Conservation (phyloP, 2,797 vertebrate genomes). For the Clamator glandarius region DNA sequence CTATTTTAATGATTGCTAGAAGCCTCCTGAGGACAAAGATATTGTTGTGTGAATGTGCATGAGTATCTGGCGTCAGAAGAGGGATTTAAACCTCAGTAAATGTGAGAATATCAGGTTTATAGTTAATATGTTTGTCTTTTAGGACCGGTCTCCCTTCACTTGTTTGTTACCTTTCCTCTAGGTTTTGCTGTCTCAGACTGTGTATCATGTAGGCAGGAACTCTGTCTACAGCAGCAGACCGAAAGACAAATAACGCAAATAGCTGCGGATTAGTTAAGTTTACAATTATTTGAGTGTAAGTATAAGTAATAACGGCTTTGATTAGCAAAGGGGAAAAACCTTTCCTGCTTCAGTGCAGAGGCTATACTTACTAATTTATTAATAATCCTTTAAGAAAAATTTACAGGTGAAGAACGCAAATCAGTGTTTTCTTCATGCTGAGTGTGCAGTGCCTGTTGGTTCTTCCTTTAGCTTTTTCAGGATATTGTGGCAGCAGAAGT, state of each 20-base stretch:
- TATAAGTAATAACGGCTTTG: neutral
- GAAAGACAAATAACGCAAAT: neutral
- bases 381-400: neutral
- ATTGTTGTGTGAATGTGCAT: neutral
- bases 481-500: neutral
- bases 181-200: neutral
- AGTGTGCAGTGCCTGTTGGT: neutral
- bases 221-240: neutral
- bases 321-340: neutral
- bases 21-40: slow-evolving; percentile 13
- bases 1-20: neutral
- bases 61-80: neutral
- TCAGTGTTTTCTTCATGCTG: neutral
- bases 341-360: neutral
- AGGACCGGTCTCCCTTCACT: neutral
- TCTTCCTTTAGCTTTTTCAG: neutral
- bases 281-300: neutral
- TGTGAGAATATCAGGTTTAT: neutral
- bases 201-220: neutral
- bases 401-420: neutral
- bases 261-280: neutral
- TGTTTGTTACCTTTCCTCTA: neutral
- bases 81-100: neutral
- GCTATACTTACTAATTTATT: neutral
- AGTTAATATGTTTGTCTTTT: slow-evolving; percentile 23